Percentiles rank a stretch among this genome's conserved stretches.
phyloP scores from a whole-genome alignment of 2,888 invertebrate species.

The Corythucha ciliata region DNA sequence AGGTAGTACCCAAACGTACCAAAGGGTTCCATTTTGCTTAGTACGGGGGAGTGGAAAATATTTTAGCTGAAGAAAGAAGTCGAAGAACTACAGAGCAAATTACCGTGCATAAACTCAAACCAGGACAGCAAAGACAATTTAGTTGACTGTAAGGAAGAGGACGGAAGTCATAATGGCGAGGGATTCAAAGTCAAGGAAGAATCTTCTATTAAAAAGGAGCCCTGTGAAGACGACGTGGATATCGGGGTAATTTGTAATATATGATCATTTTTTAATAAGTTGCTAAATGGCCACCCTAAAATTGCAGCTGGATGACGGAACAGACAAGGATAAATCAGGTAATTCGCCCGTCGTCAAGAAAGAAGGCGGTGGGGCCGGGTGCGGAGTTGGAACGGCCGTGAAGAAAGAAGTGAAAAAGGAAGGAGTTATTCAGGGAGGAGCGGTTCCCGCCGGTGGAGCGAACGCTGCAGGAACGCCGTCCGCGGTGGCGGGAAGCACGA shows the following conservation, averaged over 20 bases:
- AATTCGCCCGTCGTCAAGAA: constrained; percentile 42
- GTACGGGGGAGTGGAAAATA: too few relatives aligned
- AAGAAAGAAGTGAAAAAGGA: constrained; percentile 42
- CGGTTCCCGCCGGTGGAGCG: constrained; percentile 40
- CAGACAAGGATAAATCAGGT: constrained; percentile 35
- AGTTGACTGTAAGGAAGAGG: constrained; percentile 43
- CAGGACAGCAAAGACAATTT: constrained; percentile 50
- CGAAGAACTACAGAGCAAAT: constrained; percentile 52
- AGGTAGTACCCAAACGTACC: constrained; percentile 45
- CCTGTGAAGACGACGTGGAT: constrained; percentile 42
- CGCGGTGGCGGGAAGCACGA: constrained; percentile 1
- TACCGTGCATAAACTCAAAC: constrained; percentile 47
- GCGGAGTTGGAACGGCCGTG: constrained; percentile 33
- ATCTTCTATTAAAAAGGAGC: constrained; percentile 42
- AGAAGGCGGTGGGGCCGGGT: constrained; percentile 31
- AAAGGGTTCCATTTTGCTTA: background rate
- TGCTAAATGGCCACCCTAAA: background rate
- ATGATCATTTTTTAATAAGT: too few relatives aligned
- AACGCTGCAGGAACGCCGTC: constrained; percentile 15
- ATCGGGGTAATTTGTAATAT: too few relatives aligned
- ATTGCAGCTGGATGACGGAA: constrained; percentile 18
- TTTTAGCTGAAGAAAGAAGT: constrained; percentile 56
- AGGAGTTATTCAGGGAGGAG: constrained; percentile 43
- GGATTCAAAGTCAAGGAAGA: constrained; percentile 38
- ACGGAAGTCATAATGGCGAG: constrained; percentile 32